A percentile compares a stretch with the other conserved stretches of the same genome.
phyloP scores from a whole-genome alignment of 2,888 invertebrate species.

The Sinopyrophorus schimmeli region DNA sequence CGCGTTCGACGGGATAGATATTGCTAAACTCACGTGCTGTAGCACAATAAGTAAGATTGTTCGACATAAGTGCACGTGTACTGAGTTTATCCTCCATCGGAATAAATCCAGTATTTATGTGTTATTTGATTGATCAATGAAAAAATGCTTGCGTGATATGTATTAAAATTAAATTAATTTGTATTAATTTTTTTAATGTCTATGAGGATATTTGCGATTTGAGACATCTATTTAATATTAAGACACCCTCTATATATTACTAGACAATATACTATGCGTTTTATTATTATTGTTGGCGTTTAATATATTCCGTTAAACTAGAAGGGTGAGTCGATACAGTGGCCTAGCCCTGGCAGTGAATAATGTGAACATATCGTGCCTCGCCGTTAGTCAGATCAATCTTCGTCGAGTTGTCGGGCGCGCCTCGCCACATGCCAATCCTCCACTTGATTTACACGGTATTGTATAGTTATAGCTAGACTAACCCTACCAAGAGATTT shows the following conservation, averaged over 20 bases:
- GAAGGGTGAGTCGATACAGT: constrained; percentile 28
- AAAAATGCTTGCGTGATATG: too few relatives aligned
- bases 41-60: too few relatives aligned
- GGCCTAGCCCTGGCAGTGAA: constrained; percentile 46
- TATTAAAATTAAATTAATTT: too few relatives aligned
- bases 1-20: too few relatives aligned
- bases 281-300: constrained; percentile 8
- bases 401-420: constrained; percentile 46
- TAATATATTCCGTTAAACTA: constrained; percentile 20
- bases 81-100: too few relatives aligned
- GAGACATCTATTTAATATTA: too few relatives aligned
- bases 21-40: too few relatives aligned
- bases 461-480: constrained; percentile 41
- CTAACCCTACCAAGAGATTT: constrained; percentile 40
- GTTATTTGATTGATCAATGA: too few relatives aligned
- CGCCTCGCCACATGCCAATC: constrained; percentile 52
- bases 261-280: constrained; percentile 6
- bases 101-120: too few relatives aligned
- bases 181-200: too few relatives aligned
- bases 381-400: constrained; percentile 50
- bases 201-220: too few relatives aligned
- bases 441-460: constrained; percentile 49
- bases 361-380: constrained; percentile 51
- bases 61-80: too few relatives aligned
- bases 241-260: constrained; percentile 8